Evolutionary conservation across 2,888 invertebrate species (phyloP).

Genomic region (Tupiocoris notatus): DNA sequence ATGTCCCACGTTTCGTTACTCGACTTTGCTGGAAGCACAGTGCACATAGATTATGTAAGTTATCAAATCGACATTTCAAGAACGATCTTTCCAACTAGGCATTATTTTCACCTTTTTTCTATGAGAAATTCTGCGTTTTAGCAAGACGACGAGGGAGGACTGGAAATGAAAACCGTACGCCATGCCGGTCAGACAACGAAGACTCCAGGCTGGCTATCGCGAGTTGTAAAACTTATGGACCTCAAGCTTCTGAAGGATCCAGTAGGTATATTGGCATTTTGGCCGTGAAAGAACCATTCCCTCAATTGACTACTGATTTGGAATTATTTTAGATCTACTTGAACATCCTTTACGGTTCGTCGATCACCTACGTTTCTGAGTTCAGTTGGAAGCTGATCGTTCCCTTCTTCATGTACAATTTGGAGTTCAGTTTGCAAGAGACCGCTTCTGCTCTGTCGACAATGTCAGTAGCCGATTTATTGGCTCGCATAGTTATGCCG

Average conservation of each 20-base stretch:
- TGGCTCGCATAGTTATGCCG: constrained; percentile 65
- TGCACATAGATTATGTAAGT: constrained; percentile 50
- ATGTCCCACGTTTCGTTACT: constrained; percentile 49
- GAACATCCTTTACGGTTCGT: constrained; percentile 67
- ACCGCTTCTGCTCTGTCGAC: constrained; percentile 71
- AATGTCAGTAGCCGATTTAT: constrained; percentile 66
- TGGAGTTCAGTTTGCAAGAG: constrained; percentile 56
- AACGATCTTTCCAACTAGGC: no score
- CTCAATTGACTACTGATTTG: no score
- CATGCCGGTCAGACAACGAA: constrained; percentile 21
- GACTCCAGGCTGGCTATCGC: constrained; percentile 14
- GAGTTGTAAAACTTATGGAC: constrained; percentile 57
- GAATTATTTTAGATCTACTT: constrained; percentile 57
- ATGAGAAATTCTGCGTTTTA: no score
- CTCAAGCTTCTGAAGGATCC: constrained; percentile 63
- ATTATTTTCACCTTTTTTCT: no score
- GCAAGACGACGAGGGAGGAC: constrained; percentile 48
- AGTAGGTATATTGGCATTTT: constrained; percentile 47
- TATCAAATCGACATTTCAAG: no score
- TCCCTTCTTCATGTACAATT: constrained; percentile 62
- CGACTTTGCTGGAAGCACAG: constrained; percentile 50
- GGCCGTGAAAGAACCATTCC: no score
- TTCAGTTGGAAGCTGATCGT: constrained; percentile 70
- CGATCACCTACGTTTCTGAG: constrained; percentile 66
- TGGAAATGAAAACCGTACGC: constrained; percentile 37